These are phyloP conservation scores for Melieria crassipennis DNA, from an alignment of 2,888 invertebrate genomes.

Conservation along the genomic window DNA sequence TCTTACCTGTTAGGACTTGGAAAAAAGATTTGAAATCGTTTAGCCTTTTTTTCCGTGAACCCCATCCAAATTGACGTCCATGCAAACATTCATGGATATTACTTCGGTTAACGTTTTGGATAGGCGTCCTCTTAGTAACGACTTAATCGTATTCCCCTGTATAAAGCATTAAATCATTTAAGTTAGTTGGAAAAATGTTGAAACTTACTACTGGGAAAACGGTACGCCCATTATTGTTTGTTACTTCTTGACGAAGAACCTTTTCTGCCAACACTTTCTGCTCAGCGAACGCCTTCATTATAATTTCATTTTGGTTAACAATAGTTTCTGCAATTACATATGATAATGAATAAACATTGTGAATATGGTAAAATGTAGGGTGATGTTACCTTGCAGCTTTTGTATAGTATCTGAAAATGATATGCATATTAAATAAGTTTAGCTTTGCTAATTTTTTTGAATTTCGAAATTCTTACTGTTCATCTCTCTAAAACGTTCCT, in stretches of 20 bases:
- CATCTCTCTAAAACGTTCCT: slow-evolving; percentile 21
- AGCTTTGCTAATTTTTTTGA: not conserved
- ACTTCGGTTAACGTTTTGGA: slow-evolving; percentile 32
- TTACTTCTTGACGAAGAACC: slow-evolving; percentile 24
- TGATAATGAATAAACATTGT: not conserved
- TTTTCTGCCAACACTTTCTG: slow-evolving; percentile 31
- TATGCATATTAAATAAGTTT: not conserved
- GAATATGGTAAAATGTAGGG: not conserved
- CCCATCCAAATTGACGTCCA: slow-evolving; percentile 32
- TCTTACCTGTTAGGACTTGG: slow-evolving; percentile 10
- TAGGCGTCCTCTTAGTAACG: slow-evolving; percentile 23
- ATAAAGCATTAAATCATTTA: slow-evolving; percentile 14
- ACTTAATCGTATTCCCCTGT: slow-evolving; percentile 21
- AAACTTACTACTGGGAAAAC: slow-evolving; percentile 23
- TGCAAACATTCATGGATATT: slow-evolving; percentile 19
- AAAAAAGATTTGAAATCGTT: slow-evolving; percentile 24
- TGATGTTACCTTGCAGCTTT: not conserved
- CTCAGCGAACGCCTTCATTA: slow-evolving; percentile 13
- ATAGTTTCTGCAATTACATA: not conserved
- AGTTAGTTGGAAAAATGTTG: slow-evolving; percentile 8
- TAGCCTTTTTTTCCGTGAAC: slow-evolving; percentile 28
- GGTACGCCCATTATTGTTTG: slow-evolving; percentile 12
- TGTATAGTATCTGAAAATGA: slow-evolving; percentile 1
- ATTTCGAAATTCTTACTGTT: slow-evolving; percentile 19
- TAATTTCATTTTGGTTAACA: not conserved